These are phyloP conservation scores for Adelges cooleyi DNA, from an alignment of 1,140 invertebrate species.

Conservation along the genomic window DNA sequence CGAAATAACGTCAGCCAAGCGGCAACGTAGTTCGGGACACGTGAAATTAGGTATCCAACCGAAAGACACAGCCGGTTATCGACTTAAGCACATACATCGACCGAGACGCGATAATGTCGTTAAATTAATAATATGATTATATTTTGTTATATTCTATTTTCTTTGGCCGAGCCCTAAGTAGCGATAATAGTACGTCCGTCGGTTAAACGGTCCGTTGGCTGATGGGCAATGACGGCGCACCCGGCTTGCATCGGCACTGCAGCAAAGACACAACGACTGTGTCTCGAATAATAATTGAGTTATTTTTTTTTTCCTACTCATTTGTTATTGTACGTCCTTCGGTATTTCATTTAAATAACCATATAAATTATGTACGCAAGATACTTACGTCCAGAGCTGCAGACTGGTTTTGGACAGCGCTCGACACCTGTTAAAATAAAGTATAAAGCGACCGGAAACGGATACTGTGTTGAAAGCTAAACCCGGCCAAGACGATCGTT, in stretches of 20 bases:
- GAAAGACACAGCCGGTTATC: too few relatives aligned
- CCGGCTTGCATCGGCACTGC: background rate
- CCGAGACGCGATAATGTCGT: too few relatives aligned
- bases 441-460: background rate
- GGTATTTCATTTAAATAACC: too few relatives aligned
- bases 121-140: too few relatives aligned
- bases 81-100: too few relatives aligned
- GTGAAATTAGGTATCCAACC: too few relatives aligned
- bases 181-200: background rate
- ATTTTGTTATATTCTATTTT: background rate
- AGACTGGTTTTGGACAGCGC: background rate
- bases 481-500: background rate
- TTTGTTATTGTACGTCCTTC: too few relatives aligned
- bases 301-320: background rate
- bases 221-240: constrained; percentile 9
- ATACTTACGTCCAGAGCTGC: background rate
- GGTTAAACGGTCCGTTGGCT: constrained; percentile 1
- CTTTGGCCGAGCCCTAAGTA: too few relatives aligned
- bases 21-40: too few relatives aligned
- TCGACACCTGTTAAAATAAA: constrained; percentile 11
- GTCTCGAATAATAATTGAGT: background rate
- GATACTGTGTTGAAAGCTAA: background rate
- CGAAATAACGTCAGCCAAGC: too few relatives aligned
- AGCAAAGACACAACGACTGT: background rate
- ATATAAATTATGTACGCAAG: too few relatives aligned